Evolutionary conservation across 2,888 invertebrate species (phyloP).

Genomic region (Acleris literana): DNA sequence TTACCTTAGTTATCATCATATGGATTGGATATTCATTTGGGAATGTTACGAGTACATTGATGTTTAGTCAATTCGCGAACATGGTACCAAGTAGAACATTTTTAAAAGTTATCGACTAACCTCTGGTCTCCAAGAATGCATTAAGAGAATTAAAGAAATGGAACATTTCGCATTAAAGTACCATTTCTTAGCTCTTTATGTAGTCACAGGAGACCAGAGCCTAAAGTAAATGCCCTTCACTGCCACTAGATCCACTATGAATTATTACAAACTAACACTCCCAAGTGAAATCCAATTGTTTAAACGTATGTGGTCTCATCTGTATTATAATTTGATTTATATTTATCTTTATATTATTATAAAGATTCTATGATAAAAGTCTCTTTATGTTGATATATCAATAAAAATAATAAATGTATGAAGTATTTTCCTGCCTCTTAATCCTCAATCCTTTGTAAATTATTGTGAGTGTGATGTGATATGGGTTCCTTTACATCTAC

Average conservation of each 20-base stretch:
- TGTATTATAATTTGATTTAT: conserved; percentile 78
- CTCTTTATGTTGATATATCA: conserved; percentile 76
- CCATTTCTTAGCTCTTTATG: too few relatives aligned
- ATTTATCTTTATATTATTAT: conserved; percentile 71
- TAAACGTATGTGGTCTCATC: conserved; percentile 76
- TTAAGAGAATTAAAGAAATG: too few relatives aligned
- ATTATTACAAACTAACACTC: conserved; percentile 54
- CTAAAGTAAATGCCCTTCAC: conserved; percentile 56
- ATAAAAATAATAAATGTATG: conserved; percentile 67
- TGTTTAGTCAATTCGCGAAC: background rate
- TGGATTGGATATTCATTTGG: conserved; percentile 62
- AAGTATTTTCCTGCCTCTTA: conserved; percentile 47
- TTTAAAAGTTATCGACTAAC: conserved; percentile 39
- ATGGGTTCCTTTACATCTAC: too few relatives aligned
- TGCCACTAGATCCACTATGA: conserved; percentile 60
- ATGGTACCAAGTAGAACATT: conserved; percentile 39
- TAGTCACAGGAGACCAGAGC: too few relatives aligned
- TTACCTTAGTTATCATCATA: conserved; percentile 52
- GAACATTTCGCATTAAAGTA: too few relatives aligned
- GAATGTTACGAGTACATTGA: conserved; percentile 14
- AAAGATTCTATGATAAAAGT: conserved; percentile 76
- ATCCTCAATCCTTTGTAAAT: background rate
- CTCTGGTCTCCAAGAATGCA: too few relatives aligned
- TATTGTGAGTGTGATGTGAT: background rate
- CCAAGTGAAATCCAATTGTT: conserved; percentile 71